These are phyloP conservation scores for Lucifuga dentata DNA, from an alignment of 2,113 vertebrate genomes.

Conservation along the genomic window DNA sequence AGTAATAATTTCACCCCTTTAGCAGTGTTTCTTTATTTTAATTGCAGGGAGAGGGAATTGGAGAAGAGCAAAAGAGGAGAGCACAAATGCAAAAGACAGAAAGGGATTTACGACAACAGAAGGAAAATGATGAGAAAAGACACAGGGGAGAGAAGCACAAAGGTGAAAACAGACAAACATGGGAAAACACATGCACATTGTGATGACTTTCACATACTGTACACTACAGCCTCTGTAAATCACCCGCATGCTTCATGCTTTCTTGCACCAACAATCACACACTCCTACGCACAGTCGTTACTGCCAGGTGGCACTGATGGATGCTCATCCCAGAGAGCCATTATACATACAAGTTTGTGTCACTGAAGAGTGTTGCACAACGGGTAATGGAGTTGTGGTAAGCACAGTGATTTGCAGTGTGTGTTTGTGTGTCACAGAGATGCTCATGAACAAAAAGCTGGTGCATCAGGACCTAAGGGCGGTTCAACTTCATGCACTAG, in stretches of 20 bases:
- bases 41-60: conserved; percentile 76
- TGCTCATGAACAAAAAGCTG: conserved; percentile 56
- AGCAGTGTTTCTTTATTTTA: conserved; percentile 20
- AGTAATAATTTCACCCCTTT: background rate
- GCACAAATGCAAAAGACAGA: conserved; percentile 68
- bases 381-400: conserved; percentile 27
- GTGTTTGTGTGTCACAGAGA: conserved; percentile 68
- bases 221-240: conserved; percentile 44
- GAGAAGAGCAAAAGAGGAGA: conserved; percentile 61
- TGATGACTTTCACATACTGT: conserved; percentile 20
- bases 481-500: conserved; percentile 57
- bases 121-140: conserved; percentile 62
- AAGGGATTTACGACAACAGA: conserved; percentile 73
- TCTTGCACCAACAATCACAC: conserved; percentile 71
- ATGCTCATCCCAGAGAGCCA: conserved; percentile 55
- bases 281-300: conserved; percentile 60
- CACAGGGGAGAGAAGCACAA: conserved; percentile 54
- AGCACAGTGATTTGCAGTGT: conserved; percentile 31
- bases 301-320: conserved; percentile 69
- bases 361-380: conserved; percentile 23
- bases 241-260: conserved; percentile 61
- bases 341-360: conserved; percentile 49
- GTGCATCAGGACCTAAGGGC: conserved; percentile 68
- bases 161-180: conserved; percentile 68
- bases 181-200: conserved; percentile 7